A percentile compares a stretch with the other conserved stretches of the same genome.
Conservation (phyloP, 2,888 invertebrate genomes). For the Erebia epiphron region DNA sequence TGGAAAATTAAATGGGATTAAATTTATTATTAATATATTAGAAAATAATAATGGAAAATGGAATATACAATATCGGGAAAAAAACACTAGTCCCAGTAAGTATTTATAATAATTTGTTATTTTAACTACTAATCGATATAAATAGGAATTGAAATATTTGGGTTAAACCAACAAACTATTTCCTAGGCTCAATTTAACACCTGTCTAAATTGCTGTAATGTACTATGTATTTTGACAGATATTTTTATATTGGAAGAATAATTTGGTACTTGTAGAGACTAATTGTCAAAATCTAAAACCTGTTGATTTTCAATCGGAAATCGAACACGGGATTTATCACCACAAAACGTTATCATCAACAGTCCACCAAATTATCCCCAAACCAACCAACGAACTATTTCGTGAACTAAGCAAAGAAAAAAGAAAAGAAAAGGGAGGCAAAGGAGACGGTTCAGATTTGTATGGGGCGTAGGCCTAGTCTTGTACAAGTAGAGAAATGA, state of each 20-base stretch:
- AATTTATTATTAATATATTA: slow-evolving; percentile 14
- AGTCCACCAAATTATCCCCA: slow-evolving; percentile 9
- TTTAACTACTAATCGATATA: slow-evolving; percentile 34
- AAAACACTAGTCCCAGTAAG: slow-evolving; percentile 13
- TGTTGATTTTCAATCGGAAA: not conserved
- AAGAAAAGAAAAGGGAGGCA: slow-evolving; percentile 40
- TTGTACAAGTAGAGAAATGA: no score
- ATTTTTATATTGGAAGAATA: not conserved
- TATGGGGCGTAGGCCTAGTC: no score
- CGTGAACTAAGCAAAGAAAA: slow-evolving; percentile 28
- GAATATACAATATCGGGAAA: slow-evolving; percentile 35
- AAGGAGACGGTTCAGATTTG: no score
- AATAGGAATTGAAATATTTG: slow-evolving; percentile 35
- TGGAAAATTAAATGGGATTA: slow-evolving; percentile 26
- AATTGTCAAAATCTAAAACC: not conserved
- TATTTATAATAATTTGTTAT: slow-evolving; percentile 37
- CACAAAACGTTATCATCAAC: not conserved
- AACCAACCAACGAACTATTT: not conserved
- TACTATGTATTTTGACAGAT: slow-evolving; percentile 14
- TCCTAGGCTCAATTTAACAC: not conserved
- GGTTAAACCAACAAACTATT: slow-evolving; percentile 22
- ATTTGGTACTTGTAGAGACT: not conserved
- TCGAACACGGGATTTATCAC: not conserved
- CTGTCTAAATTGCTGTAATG: slow-evolving; percentile 9
- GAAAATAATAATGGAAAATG: slow-evolving; percentile 28